Percentiles rank a stretch among this genome's conserved stretches.
Evolutionary conservation across 2,888 invertebrate species (phyloP).

Genomic region (Urechis unicinctus): DNA sequence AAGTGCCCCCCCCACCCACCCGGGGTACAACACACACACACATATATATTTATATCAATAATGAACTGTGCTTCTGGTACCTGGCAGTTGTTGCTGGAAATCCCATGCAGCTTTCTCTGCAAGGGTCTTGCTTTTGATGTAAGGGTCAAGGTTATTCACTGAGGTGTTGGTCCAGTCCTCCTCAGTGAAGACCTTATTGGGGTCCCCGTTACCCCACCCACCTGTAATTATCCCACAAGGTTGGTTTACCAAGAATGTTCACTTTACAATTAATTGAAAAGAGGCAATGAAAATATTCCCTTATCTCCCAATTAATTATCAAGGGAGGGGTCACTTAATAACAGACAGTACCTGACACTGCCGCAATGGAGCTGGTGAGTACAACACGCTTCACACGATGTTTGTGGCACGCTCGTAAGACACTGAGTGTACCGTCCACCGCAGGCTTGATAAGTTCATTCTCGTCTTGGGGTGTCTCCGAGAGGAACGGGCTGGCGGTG

Average conservation of each 20-base stretch:
- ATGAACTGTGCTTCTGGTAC: conserved; percentile 23
- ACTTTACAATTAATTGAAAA: too few species aligned
- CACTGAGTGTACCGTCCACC: conserved; percentile 52
- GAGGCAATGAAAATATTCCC: too few species aligned
- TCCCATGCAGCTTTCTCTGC: conserved; percentile 58
- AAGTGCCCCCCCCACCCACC: too few species aligned
- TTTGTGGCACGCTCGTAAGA: conserved; percentile 52
- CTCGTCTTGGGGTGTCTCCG: conserved; percentile 36
- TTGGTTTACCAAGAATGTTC: too few species aligned
- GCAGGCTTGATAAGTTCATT: conserved; percentile 51
- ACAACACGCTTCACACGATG: conserved; percentile 54
- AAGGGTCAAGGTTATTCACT: conserved; percentile 36
- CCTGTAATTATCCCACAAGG: too few species aligned
- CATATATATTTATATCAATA: conserved; percentile 11
- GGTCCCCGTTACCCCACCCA: background rate
- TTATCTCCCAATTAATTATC: too few species aligned
- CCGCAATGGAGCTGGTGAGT: conserved; percentile 53
- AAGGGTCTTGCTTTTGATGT: conserved; percentile 53
- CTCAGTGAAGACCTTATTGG: conserved; percentile 9
- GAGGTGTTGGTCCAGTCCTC: conserved; percentile 14
- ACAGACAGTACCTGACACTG: conserved; percentile 45
- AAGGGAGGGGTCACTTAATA: too few species aligned
- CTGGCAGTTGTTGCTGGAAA: conserved; percentile 52
- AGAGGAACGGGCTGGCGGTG: conserved; percentile 51
- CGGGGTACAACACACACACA: too few species aligned